Conservation (phyloP, 2,797 vertebrate genomes). For the Melanotaenia parkinsoni region DNA sequence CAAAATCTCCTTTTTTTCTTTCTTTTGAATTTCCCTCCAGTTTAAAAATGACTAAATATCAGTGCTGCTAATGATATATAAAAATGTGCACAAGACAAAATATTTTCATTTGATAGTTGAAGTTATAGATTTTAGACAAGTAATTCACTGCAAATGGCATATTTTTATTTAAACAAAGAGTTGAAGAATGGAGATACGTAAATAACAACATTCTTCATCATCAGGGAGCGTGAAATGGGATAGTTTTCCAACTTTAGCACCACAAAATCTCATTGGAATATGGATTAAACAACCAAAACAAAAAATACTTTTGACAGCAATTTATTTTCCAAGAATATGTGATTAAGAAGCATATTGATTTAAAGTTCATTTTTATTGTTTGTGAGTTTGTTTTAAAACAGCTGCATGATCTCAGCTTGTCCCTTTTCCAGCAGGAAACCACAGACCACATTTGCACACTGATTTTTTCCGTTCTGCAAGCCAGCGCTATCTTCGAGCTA, state of each 20-base stretch:
- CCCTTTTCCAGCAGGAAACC: slow-evolving; percentile 34
- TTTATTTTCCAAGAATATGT: neutral
- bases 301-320: neutral
- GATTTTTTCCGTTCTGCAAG: slow-evolving; percentile 32
- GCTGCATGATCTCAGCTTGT: slow-evolving; percentile 19
- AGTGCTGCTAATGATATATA: neutral
- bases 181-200: neutral
- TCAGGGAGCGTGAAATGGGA: neutral
- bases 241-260: neutral
- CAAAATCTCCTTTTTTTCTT: neutral
- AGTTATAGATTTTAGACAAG: neutral
- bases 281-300: neutral
- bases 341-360: neutral
- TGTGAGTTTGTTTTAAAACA: neutral
- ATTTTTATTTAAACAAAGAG: neutral
- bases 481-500: slow-evolving; percentile 59
- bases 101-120: neutral
- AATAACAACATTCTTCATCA: too few relatives aligned
- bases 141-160: neutral
- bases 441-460: slow-evolving; percentile 58
- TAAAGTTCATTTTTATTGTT: neutral
- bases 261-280: neutral
- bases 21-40: neutral
- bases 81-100: neutral
- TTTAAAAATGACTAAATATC: neutral